A percentile compares a stretch with the other conserved stretches of the same genome.
These are phyloP conservation scores for Bombus fervidus DNA, from an alignment of 1,140 invertebrate genomes.

Conservation along the genomic window DNA sequence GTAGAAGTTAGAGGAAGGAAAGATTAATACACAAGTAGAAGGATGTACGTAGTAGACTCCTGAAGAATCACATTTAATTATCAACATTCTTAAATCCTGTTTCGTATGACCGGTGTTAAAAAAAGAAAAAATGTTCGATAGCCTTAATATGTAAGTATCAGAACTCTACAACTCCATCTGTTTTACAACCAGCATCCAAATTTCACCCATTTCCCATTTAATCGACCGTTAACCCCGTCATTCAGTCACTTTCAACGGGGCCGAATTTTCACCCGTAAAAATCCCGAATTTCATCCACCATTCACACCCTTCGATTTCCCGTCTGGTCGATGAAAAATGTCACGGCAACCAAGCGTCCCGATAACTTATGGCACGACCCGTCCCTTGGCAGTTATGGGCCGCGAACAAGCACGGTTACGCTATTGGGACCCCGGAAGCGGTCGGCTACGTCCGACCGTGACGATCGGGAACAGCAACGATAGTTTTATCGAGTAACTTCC, in stretches of 20 bases:
- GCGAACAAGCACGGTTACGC: conserved; percentile 25
- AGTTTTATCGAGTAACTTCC: conserved; percentile 67
- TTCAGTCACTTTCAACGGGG: no score
- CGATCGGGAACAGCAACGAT: conserved; percentile 48
- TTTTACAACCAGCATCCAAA: neutral
- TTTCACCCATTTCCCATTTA: neutral
- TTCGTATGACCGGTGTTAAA: no score
- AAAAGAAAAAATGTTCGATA: neutral
- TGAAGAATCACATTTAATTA: no score
- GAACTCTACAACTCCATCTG: neutral
- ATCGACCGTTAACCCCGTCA: neutral
- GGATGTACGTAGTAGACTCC: no score
- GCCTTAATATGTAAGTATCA: no score
- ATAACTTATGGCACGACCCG: neutral
- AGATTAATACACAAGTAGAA: no score
- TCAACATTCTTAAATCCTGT: no score
- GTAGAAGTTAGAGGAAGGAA: no score
- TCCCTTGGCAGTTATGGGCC: conserved; percentile 17
- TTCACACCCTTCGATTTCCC: conserved; percentile 7
- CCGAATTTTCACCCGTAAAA: neutral
- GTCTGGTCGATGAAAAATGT: conserved; percentile 38
- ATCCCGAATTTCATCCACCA: neutral
- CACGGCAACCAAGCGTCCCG: neutral
- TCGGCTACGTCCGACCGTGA: conserved; percentile 26
- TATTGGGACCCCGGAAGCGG: conserved; percentile 15